Base-by-base conservation (phyloP, 2,113 vertebrate genomes). In the Xyrauchen texanus region DNA sequence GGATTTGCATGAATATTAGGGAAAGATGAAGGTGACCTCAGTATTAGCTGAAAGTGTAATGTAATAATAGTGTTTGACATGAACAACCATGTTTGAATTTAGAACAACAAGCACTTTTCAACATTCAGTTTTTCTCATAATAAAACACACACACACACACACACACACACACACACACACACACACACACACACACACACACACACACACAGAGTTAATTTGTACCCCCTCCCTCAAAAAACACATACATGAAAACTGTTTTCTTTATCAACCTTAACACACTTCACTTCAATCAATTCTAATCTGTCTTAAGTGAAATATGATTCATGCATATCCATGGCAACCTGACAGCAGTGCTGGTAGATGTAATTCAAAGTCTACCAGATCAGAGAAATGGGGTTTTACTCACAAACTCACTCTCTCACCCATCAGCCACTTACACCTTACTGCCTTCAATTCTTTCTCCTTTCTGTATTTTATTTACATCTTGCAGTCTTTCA, bases 201-300 rank as follows among this genome's bases (percentile, higher is more conserved):
- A 34, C 21, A 34, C 21, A 34, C 21, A 34, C 1, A 34, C 21
- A 34, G 21, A 34, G 21, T 34, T 34, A 1, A 34, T 34, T 34
- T 34, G 3, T 34, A 34, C 21, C 21, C 21, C 21, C 21, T 34
- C 21, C 21, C 21, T 34, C 21, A 34, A 34, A 34, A 34, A 34
- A 34, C 21, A 34, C 21, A 34, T 34, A 3, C 21, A 34, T 34
- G 21, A 34, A 34, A 34, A 34, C 21, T 1, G 21, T 34, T 34
- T 34, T 34, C 21, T 34, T 34, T 34, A 34, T 34, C 21, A 34
- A 34, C 21, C 21, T 34, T 34, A 34, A 34, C 64, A 64, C 55
- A 15, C 63, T 44, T 64, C 74, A 65, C 70, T 74, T n/a, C n/a
- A 79, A 82, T 85, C 83, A 85, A 69, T 85, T 81, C 66, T 72